Percentiles rank a stretch among this genome's conserved stretches.
These are phyloP conservation scores for Ichneumoninae sp. DNA, from an alignment of 2,888 invertebrate genomes.

Conservation along the genomic window DNA sequence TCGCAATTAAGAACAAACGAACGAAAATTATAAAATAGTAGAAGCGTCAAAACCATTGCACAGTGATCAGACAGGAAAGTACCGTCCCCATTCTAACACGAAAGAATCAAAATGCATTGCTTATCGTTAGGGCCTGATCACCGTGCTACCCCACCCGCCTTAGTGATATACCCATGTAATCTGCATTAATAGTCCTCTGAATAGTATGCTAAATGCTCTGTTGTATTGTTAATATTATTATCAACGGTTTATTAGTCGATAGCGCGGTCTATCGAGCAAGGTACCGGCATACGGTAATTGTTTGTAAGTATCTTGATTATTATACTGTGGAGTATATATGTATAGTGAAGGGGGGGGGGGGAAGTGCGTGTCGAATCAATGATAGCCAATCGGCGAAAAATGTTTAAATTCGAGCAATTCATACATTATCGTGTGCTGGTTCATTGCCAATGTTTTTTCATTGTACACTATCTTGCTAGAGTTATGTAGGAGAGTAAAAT, in stretches of 20 bases:
- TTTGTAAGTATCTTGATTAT: constrained; percentile 20
- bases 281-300: constrained; percentile 57
- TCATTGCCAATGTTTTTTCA: constrained; percentile 60
- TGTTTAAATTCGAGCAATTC: constrained; percentile 8
- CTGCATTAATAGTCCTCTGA: constrained; percentile 55
- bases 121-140: constrained; percentile 64
- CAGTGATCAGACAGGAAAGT: constrained; percentile 55
- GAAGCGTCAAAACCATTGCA: constrained; percentile 27
- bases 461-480: constrained; percentile 60
- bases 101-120: constrained; percentile 54
- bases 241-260: constrained; percentile 62
- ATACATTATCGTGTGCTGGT: constrained; percentile 61
- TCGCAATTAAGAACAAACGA: constrained; percentile 30
- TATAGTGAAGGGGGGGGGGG: background rate
- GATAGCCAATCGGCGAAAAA: background rate
- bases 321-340: constrained; percentile 5
- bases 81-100: constrained; percentile 6
- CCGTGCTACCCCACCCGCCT: constrained; percentile 58
- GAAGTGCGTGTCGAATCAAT: constrained; percentile 31
- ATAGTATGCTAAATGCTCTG: constrained; percentile 65
- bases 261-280: constrained; percentile 55
- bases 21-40: background rate
- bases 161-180: constrained; percentile 57
- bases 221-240: constrained; percentile 67
- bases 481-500: constrained; percentile 46